Conservation (phyloP, 2,797 vertebrate genomes). For the Nannoperca obscura region DNA sequence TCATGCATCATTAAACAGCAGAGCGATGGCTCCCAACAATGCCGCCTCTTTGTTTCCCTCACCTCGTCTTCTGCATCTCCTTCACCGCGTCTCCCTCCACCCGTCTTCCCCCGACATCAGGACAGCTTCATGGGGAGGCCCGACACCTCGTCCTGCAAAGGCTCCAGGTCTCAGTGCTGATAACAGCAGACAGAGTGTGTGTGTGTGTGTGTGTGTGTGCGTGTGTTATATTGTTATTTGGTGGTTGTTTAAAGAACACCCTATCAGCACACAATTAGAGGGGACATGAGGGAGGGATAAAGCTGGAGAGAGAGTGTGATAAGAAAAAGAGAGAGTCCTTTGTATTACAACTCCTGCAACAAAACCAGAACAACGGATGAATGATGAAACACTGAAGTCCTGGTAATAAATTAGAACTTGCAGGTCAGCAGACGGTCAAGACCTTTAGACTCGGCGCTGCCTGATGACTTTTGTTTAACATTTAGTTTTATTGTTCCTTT, state of each 20-base stretch:
- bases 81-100: constrained; percentile 12
- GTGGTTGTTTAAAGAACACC: constrained; percentile 73
- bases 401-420: constrained; percentile 30
- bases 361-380: constrained; percentile 47
- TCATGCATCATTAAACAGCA: constrained; percentile 68
- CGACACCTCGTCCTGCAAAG: constrained; percentile 46
- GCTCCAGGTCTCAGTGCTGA: constrained; percentile 37
- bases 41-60: constrained; percentile 33
- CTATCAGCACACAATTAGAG: constrained; percentile 66
- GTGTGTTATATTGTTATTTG: constrained; percentile 64
- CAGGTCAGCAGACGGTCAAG: constrained; percentile 18
- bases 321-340: constrained; percentile 63
- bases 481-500: neutral
- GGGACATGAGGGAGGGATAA: constrained; percentile 41
- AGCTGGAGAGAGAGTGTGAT: constrained; percentile 41
- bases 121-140: constrained; percentile 67
- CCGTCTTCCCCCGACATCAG: constrained; percentile 23
- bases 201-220: constrained; percentile 39
- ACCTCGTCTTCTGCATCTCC: constrained; percentile 33
- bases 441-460: constrained; percentile 49
- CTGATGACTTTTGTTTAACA: neutral
- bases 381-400: constrained; percentile 31
- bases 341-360: constrained; percentile 54
- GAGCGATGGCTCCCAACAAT: constrained; percentile 52
- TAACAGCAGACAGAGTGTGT: constrained; percentile 24